Conservation (phyloP, 2,797 vertebrate species). For the Acanthopagrus latus region DNA sequence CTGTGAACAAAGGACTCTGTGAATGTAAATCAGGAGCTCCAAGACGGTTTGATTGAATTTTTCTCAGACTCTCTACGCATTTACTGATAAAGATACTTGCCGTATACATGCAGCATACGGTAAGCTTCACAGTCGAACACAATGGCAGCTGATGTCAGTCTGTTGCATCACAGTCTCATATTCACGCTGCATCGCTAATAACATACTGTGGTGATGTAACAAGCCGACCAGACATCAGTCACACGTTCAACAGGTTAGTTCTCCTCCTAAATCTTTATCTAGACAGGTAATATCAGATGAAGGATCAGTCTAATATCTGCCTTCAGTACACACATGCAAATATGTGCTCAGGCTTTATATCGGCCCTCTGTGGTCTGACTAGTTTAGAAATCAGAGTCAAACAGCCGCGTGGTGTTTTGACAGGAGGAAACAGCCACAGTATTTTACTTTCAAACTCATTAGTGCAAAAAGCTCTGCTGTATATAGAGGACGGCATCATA, state of each 20-base stretch:
- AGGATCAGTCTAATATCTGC: constrained; percentile 9
- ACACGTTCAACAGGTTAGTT: constrained; percentile 17
- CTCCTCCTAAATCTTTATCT: background rate
- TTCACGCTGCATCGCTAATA: background rate
- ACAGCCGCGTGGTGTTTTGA: background rate
- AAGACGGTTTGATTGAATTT: background rate
- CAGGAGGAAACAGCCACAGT: background rate
- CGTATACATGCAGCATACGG: background rate
- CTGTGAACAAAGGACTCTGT: background rate
- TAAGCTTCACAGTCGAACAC: background rate
- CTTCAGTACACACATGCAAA: constrained; percentile 27
- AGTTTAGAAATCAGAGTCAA: constrained; percentile 16
- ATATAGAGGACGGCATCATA: background rate
- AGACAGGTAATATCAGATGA: background rate
- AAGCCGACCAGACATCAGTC: background rate
- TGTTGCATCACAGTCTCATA: background rate
- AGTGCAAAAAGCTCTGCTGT: background rate
- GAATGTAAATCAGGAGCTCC: background rate
- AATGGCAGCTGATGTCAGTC: background rate
- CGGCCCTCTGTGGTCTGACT: constrained; percentile 15
- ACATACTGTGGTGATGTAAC: background rate
- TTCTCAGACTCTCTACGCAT: background rate
- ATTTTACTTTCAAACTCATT: constrained; percentile 7
- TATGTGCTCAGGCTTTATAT: constrained; percentile 1
- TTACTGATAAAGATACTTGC: background rate